These are phyloP conservation scores for Stenoptilia bipunctidactyla DNA, from an alignment of 2,888 invertebrate genomes.

Conservation along the genomic window DNA sequence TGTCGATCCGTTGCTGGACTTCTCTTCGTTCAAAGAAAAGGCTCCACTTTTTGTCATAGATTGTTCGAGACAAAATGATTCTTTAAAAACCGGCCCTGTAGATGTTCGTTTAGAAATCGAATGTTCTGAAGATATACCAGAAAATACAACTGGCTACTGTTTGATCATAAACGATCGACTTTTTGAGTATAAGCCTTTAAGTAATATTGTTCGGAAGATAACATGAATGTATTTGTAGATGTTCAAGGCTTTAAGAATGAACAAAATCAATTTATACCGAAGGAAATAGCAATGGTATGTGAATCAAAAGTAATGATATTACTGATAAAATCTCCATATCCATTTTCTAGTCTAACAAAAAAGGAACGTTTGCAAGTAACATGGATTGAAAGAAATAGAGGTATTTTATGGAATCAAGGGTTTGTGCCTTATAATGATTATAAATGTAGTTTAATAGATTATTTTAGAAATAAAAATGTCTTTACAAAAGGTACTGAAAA, in stretches of 20 bases:
- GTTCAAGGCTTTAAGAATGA: too few relatives aligned
- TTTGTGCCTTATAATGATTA: too few relatives aligned
- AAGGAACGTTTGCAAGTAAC: too few relatives aligned
- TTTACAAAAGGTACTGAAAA: too few relatives aligned
- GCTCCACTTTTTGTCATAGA: background rate
- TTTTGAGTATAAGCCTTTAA: background rate
- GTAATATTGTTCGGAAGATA: background rate
- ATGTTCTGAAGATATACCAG: background rate
- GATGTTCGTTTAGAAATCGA: constrained; percentile 4
- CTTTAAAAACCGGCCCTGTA: constrained; percentile 2
- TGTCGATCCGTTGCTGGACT: background rate
- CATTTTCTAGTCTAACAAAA: too few relatives aligned
- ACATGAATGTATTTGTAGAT: constrained; percentile 1
- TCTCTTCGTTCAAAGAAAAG: background rate
- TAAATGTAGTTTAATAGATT: too few relatives aligned
- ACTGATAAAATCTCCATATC: too few relatives aligned
- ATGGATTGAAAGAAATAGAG: too few relatives aligned
- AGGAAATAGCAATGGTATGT: too few relatives aligned
- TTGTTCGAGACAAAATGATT: constrained; percentile 4
- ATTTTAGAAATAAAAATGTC: too few relatives aligned
- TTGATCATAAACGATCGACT: constrained; percentile 1
- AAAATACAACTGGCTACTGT: background rate
- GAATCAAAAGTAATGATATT: too few relatives aligned
- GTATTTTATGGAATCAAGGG: background rate
- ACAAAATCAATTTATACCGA: too few relatives aligned